A percentile compares a stretch with the other conserved stretches of the same genome.
Evolutionary conservation across 1,140 invertebrate species (phyloP).

Genomic region (Paraescarpia echinospica): DNA sequence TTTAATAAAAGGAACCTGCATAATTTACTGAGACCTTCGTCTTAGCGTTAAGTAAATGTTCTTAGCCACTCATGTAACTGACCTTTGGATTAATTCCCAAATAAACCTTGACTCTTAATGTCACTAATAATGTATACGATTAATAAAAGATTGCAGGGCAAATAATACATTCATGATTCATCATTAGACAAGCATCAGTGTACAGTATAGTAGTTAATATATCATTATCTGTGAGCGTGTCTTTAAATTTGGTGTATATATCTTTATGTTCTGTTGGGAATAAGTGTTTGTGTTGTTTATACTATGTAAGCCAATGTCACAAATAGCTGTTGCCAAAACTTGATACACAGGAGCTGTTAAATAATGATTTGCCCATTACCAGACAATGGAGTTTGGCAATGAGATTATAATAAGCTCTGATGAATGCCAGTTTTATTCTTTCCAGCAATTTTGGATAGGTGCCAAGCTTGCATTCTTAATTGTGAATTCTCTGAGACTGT

Average conservation of each 20-base stretch:
- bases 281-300: background rate
- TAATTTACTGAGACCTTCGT: too few species aligned
- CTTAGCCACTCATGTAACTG: too few species aligned
- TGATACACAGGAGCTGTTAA: background rate
- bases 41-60: too few species aligned
- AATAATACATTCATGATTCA: background rate
- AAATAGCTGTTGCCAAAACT: background rate
- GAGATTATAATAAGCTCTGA: background rate
- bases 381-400: background rate
- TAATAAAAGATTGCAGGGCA: background rate
- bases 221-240: background rate
- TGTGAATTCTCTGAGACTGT: background rate
- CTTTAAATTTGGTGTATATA: background rate
- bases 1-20: too few species aligned
- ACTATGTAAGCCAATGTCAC: background rate
- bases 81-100: background rate
- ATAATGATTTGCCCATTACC: background rate
- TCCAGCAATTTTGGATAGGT: background rate
- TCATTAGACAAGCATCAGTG: background rate
- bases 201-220: background rate
- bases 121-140: background rate
- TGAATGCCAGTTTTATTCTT: background rate
- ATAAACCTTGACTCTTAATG: background rate
- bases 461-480: background rate
- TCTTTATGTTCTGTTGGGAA: background rate